phyloP scores from a whole-genome alignment of 2,113 vertebrate species.

The Thamnophis sirtalis region DNA sequence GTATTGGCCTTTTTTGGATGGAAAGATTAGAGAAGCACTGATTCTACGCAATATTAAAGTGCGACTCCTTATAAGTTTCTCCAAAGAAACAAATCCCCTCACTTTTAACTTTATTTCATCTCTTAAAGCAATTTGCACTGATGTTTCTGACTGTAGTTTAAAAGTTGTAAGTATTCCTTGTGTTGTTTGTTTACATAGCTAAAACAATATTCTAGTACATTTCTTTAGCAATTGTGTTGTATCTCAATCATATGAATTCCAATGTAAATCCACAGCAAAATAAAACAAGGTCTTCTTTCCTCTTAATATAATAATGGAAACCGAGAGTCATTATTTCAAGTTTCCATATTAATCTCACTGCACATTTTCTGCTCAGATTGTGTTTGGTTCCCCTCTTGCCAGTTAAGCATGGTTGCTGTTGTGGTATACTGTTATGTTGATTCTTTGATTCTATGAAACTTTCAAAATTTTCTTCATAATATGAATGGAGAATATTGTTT shows the following conservation, averaged over 20 bases:
- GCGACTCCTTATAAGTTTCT: slow-evolving; percentile 88
- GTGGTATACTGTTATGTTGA: neutral
- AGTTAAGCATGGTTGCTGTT: neutral
- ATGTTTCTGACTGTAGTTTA: slow-evolving; percentile 85
- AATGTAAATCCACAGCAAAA: neutral
- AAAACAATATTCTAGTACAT: neutral
- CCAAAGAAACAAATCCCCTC: slow-evolving; percentile 86
- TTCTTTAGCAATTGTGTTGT: neutral
- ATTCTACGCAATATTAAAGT: slow-evolving; percentile 85
- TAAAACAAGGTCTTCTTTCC: neutral
- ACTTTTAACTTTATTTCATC: slow-evolving; percentile 93
- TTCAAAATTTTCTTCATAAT: neutral
- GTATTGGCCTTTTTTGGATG: slow-evolving; percentile 92
- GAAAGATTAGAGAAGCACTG: slow-evolving; percentile 87
- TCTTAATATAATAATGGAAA: neutral
- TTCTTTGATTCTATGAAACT: neutral
- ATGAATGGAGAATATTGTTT: neutral
- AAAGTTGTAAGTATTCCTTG: slow-evolving; percentile 83
- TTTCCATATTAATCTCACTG: neutral
- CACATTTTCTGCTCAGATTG: neutral
- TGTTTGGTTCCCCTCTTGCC: neutral
- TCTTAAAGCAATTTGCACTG: slow-evolving; percentile 88
- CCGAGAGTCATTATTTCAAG: neutral
- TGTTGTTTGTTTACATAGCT: slow-evolving; percentile 9
- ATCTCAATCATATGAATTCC: neutral